Base-by-base conservation (phyloP, 2,888 invertebrate species). In the Deroplatys truncata region DNA sequence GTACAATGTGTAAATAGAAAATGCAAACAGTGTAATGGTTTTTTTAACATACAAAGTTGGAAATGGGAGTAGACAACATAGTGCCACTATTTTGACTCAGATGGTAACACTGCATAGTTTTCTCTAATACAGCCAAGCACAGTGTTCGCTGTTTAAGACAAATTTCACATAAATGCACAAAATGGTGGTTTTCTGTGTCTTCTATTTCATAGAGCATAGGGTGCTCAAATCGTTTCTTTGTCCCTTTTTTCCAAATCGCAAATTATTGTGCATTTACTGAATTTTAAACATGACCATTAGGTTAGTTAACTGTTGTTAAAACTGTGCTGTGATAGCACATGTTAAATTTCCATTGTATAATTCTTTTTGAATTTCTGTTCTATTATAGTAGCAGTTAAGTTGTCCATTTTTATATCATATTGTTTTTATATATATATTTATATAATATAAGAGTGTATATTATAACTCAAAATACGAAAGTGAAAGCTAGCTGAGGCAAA, bases 391-490 rank as follows among this genome's bases (percentile, higher is more conserved):
- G n/a, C 16, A 82, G 29, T 87, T 87, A 87, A 83, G 43, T 87
- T 87, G 56, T n/a, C 35, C 87, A 87, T 87, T 87, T 87, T 87
- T 82, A 87, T 87, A 87, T 83, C 13, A 35, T 87, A 83, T 72
- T 72, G 56, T 72, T 72, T 72, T 72, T 72, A 72, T 72, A 72
- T 72, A 87, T 29, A 72, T 86, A 86, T n/a, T 72, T 86, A 35
- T 87, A 87, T 82, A 16, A 87, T 87, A 87, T 82, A 82, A 43
- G 49, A 85, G 35, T 86, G 82, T 86, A n/a, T 86, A 82, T 86
- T 82, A 72, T 31, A 86, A 29, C n/a, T 86, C 25, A 49, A 72
- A 72, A 72, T 72, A 72, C 7, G 56, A 72, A 25, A 72, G 25
- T 72, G 56, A 72, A 72, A 72, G 56, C 56, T 72, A 72, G 56